A percentile compares a stretch with the other conserved stretches of the same genome.
Conservation (phyloP, 2,113 vertebrate genomes). For the Sporophila hypoxantha region DNA sequence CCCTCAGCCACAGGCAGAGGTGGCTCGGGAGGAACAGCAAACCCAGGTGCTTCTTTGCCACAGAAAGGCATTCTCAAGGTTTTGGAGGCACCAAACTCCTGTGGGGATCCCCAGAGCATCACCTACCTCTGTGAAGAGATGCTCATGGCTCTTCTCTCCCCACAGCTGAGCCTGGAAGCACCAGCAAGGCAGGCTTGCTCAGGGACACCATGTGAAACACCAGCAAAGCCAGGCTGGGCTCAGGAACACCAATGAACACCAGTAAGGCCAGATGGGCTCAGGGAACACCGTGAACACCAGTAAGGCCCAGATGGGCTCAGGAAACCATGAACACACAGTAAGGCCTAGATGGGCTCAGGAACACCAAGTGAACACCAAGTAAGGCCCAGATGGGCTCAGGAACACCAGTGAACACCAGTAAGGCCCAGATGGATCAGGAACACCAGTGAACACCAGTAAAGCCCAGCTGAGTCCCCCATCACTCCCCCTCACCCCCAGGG, state of each 20-base stretch:
- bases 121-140: background rate
- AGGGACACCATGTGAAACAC: too few species aligned
- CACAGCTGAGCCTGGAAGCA: fast-evolving
- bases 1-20: background rate
- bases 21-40: background rate
- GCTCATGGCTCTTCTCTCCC: background rate
- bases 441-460: too few species aligned
- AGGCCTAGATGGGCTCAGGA: too few species aligned
- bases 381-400: too few species aligned
- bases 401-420: too few species aligned
- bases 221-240: too few species aligned
- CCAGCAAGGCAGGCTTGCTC: too few species aligned
- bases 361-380: too few species aligned
- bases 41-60: background rate
- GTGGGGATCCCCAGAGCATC: background rate
- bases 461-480: background rate
- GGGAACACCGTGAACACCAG: too few species aligned
- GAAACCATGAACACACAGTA: too few species aligned
- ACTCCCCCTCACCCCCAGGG: background rate
- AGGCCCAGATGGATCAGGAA: too few species aligned
- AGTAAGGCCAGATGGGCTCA: background rate
- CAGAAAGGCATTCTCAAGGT: background rate
- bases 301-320: background rate
- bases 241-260: too few species aligned
- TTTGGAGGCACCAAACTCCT: background rate